phyloP scores from a whole-genome alignment of 2,797 vertebrate species.

The Scarus forsteni region DNA sequence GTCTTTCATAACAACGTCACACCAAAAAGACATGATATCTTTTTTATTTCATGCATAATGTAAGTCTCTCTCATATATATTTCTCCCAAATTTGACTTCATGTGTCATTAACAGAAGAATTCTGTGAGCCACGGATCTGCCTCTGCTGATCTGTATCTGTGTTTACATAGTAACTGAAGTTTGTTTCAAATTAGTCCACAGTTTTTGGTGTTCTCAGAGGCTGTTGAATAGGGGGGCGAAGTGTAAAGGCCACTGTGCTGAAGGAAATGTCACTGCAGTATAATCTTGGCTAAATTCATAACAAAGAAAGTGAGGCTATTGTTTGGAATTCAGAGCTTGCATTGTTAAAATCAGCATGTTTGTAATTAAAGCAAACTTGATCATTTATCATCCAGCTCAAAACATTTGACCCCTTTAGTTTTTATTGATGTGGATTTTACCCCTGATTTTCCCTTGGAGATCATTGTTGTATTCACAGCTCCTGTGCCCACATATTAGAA shows the following conservation, averaged over 20 bases:
- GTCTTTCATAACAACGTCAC: neutral
- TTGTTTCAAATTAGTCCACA: slow-evolving; percentile 8
- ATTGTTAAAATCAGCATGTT: neutral
- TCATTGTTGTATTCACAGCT: too few species aligned
- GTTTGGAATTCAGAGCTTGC: neutral
- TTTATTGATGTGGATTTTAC: too few species aligned
- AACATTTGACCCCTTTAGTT: too few species aligned
- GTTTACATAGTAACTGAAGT: slow-evolving; percentile 12
- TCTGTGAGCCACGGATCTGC: slow-evolving; percentile 8
- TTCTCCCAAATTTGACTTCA: slow-evolving; percentile 12
- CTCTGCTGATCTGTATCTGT: neutral
- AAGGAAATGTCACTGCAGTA: slow-evolving; percentile 1
- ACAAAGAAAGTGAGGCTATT: neutral
- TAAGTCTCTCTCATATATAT: neutral
- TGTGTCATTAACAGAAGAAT: slow-evolving; percentile 13
- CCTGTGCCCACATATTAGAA: too few species aligned
- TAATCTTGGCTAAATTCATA: slow-evolving; percentile 11
- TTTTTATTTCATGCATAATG: slow-evolving; percentile 32
- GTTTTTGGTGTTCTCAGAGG: neutral
- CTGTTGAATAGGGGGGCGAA: neutral
- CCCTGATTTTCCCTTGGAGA: too few species aligned
- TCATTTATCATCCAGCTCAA: too few species aligned
- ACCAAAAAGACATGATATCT: slow-evolving; percentile 9
- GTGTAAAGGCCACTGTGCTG: neutral
- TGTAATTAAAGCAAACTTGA: too few species aligned